Evolutionary conservation across 1,140 invertebrate species (phyloP), one percentile per base, ranked within the genome.

Genomic region (Drosophila ficusphila): DNA sequence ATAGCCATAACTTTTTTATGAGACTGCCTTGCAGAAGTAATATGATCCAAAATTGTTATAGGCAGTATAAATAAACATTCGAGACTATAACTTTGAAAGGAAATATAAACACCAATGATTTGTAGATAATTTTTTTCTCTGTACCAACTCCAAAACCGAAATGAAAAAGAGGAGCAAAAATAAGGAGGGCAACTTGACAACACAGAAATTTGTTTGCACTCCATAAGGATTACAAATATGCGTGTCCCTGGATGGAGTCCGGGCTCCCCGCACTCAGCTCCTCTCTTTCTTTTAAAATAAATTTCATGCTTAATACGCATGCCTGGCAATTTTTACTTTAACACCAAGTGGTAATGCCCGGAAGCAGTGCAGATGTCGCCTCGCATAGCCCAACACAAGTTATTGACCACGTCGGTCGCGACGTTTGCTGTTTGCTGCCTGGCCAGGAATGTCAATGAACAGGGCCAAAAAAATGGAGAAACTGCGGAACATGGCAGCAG

Each of bases 261-360:
- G n/a, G 23, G 21, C 42, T 11, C 7, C 19, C 27, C 19, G 42
- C 74, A 58, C 53, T 23, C 48, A 21, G 18, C 36, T 23, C 27
- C 44, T 34, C 25, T 47, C 61, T 48, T 67, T 53, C 25, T 39
- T 67, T 61, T 39, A 29, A 62, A 74, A 86, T 85, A 85, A 85
- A 86, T 86, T 86, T 86, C 73, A 86, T 88, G 82, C 77, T 86
- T 86, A 86, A 86, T 86, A 81, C 82, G 81, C 82, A 86, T 88
- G 82, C 74, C 73, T 88, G 68, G 57, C 77, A 68, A 81, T 85
- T 85, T 85, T 85, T 85, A 85, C 76, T 85, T 85, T 85, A 85
- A 86, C 79, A 85, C 79, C 79, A 81, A 86, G 67, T 68, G 71
- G 36, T 79, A 86, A 86, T 85, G 79, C 81, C 79, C 79, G 79